Conservation (phyloP, 2,797 vertebrate species). For the Spea hammondii region DNA sequence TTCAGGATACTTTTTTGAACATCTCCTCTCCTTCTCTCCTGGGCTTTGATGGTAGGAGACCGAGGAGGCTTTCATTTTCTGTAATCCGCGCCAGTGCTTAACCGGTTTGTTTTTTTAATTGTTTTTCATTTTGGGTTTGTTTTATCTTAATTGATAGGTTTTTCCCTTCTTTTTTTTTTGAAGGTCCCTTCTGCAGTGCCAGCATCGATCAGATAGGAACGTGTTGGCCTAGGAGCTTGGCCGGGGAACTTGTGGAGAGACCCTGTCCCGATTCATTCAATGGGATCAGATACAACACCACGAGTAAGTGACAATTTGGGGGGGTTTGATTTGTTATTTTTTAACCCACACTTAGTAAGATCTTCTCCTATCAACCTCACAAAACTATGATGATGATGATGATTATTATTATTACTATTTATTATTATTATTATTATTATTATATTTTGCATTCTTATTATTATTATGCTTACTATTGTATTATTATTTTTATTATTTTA, state of each 20-base stretch:
- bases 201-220: constrained; percentile 95
- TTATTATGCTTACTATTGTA: too few species aligned
- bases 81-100: constrained; percentile 17
- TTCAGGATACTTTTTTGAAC: constrained; percentile 78
- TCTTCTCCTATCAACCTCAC: too few species aligned
- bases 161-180: not conserved
- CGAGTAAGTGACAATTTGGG: constrained; percentile 75
- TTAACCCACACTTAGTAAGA: too few species aligned
- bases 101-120: constrained; percentile 21
- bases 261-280: constrained; percentile 96
- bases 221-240: constrained; percentile 89
- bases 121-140: not conserved
- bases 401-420: too few species aligned
- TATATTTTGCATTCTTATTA: too few species aligned
- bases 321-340: too few species aligned
- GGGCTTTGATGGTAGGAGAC: constrained; percentile 80
- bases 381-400: too few species aligned
- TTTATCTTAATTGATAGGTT: not conserved
- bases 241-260: constrained; percentile 85
- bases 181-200: constrained; percentile 87
- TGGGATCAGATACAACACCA: constrained; percentile 96
- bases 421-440: too few species aligned
- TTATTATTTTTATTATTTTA: too few species aligned
- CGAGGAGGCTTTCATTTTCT: constrained; percentile 15
- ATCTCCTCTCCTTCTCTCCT: constrained; percentile 74